Conservation (phyloP, 2,888 invertebrate species). For the Glomeris marginata region DNA sequence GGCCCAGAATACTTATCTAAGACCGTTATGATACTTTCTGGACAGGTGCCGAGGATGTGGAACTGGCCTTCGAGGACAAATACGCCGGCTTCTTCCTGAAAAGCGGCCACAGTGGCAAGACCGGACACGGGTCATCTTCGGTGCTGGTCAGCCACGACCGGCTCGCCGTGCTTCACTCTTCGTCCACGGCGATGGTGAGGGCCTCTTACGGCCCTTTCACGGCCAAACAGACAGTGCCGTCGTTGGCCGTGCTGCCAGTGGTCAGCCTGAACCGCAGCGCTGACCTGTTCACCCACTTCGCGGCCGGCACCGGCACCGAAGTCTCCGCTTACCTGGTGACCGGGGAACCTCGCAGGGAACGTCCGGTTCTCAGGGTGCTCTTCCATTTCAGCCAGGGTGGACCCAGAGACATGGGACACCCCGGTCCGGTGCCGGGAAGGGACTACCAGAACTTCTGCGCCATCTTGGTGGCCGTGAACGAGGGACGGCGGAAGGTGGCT, state of each 20-base stretch:
- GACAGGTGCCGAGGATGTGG: constrained; percentile 15
- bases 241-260: constrained; percentile 62
- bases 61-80: constrained; percentile 25
- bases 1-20: too few relatives aligned
- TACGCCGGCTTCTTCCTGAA: constrained; percentile 28
- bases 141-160: constrained; percentile 67
- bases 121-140: constrained; percentile 35
- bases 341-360: constrained; percentile 66
- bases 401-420: constrained; percentile 15
- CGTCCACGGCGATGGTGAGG: constrained; percentile 75
- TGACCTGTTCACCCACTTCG: constrained; percentile 13
- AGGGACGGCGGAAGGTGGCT: constrained; percentile 52
- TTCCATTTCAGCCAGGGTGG: constrained; percentile 67
- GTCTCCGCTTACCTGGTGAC: constrained; percentile 90
- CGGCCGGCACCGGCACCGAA: constrained; percentile 34
- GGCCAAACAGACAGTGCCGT: constrained; percentile 85
- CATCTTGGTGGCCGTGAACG: constrained; percentile 12
- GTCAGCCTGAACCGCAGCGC: constrained; percentile 12
- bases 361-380: constrained; percentile 77
- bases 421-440: not conserved
- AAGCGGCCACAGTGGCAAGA: constrained; percentile 19
- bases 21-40: too few relatives aligned
- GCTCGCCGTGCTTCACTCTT: constrained; percentile 81
- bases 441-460: constrained; percentile 13
- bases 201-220: constrained; percentile 91